phyloP scores from a whole-genome alignment of 2,113 vertebrate genomes.

The Plecturocebus donacophilus region DNA sequence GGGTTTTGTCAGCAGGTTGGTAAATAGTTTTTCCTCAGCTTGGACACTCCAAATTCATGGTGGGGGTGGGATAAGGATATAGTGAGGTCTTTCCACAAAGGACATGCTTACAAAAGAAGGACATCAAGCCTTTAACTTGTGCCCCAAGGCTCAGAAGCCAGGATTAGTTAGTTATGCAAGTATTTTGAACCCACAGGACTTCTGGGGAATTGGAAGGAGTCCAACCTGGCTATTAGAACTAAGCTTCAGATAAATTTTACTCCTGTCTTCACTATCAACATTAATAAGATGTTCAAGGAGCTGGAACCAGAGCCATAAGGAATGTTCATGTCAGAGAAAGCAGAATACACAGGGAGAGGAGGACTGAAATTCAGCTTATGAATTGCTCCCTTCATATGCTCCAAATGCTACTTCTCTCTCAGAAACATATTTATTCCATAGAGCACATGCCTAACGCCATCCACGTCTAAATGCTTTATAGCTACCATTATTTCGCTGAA shows the following conservation, averaged over 20 bases:
- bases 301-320: neutral
- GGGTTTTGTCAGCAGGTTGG: constrained; percentile 45
- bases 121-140: neutral
- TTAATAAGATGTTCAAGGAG: constrained; percentile 48
- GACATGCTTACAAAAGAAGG: neutral
- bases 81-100: constrained; percentile 33
- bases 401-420: neutral
- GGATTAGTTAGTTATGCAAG: neutral
- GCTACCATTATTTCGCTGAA: neutral
- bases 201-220: constrained; percentile 22
- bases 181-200: constrained; percentile 19
- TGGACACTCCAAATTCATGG: neutral
- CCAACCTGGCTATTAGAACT: constrained; percentile 40
- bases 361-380: neutral
- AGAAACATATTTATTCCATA: neutral
- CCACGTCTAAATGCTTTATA: neutral
- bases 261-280: neutral
- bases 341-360: neutral
- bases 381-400: neutral
- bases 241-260: constrained; percentile 53
- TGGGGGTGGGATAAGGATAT: neutral
- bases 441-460: neutral
- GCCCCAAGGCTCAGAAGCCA: neutral
- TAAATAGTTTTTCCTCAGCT: constrained; percentile 4
- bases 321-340: neutral